These are phyloP conservation scores for Ceratosolen solmsi DNA, from an alignment of 1,140 invertebrate genomes.

Conservation along the genomic window DNA sequence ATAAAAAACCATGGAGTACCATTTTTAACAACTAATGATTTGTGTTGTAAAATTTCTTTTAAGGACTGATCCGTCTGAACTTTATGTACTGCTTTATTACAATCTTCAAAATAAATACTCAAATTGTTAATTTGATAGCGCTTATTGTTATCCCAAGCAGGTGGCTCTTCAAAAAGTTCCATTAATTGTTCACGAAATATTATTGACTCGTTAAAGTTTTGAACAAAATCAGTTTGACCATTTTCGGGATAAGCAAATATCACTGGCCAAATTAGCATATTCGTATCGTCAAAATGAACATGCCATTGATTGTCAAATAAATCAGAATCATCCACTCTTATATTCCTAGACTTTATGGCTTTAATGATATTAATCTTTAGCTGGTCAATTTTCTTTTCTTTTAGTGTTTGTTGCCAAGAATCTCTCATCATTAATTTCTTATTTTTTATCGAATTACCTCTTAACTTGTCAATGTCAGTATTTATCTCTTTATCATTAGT, in stretches of 20 bases:
- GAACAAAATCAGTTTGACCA: slow-evolving; percentile 81
- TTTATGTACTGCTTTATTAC: slow-evolving; percentile 77
- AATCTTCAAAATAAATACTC: slow-evolving; percentile 87
- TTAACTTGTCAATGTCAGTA: slow-evolving; percentile 76
- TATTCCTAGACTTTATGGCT: slow-evolving; percentile 73
- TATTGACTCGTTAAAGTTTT: slow-evolving; percentile 82
- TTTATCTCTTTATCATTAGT: slow-evolving; percentile 73
- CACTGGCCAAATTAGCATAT: slow-evolving; percentile 85
- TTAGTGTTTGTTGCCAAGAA: slow-evolving; percentile 75
- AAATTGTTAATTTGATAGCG: slow-evolving; percentile 80
- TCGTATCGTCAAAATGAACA: slow-evolving; percentile 77
- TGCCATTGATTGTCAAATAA: slow-evolving; percentile 46
- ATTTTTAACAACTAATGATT: slow-evolving; percentile 73
- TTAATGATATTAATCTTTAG: slow-evolving; percentile 76
- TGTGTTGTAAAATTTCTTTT: slow-evolving; percentile 77
- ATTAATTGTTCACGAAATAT: slow-evolving; percentile 81
- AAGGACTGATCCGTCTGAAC: slow-evolving; percentile 78
- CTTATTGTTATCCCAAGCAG: slow-evolving; percentile 83
- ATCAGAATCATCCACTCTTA: slow-evolving; percentile 65
- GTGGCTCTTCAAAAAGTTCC: slow-evolving; percentile 81
- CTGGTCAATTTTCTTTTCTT: slow-evolving; percentile 75
- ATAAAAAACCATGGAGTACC: slow-evolving; percentile 75
- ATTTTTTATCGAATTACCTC: slow-evolving; percentile 76
- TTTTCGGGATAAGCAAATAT: slow-evolving; percentile 89
- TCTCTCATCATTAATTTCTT: slow-evolving; percentile 71